Percentiles rank a stretch among this genome's conserved stretches.
These are phyloP conservation scores for Eueides isabella DNA, from an alignment of 1,140 invertebrate genomes.

Conservation along the genomic window DNA sequence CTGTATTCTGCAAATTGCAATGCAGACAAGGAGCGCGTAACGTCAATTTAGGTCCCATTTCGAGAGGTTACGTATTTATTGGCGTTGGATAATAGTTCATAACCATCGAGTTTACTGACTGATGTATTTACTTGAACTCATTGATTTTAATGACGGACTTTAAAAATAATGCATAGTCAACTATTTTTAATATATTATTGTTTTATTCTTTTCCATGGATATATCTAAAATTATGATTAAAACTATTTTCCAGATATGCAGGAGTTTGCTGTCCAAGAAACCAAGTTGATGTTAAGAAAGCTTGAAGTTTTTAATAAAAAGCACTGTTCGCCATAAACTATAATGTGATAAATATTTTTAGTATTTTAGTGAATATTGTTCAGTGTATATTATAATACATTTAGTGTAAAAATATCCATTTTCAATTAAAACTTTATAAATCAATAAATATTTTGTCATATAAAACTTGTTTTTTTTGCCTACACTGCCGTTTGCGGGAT, in stretches of 20 bases:
- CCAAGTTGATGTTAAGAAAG: constrained; percentile 35
- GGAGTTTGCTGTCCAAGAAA: constrained; percentile 63
- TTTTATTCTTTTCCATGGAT: neutral
- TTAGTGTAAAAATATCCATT: neutral
- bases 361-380: constrained; percentile 1
- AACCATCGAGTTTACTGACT: too few species aligned
- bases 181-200: too few species aligned
- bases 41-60: too few species aligned
- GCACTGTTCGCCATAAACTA: neutral
- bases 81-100: too few species aligned
- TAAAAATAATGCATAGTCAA: too few species aligned
- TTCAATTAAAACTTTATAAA: neutral
- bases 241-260: constrained; percentile 53
- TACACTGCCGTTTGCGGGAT: too few species aligned
- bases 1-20: too few species aligned
- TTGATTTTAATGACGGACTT: too few species aligned
- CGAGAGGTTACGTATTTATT: too few species aligned
- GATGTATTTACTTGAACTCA: too few species aligned
- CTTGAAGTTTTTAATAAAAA: neutral
- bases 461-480: neutral
- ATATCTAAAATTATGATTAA: neutral
- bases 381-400: constrained; percentile 1
- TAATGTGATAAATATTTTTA: constrained; percentile 11
- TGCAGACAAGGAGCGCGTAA: too few species aligned
- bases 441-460: neutral